Evolutionary conservation across 2,888 invertebrate genomes (phyloP).

Genomic region (Rhynchonema sp.): DNA sequence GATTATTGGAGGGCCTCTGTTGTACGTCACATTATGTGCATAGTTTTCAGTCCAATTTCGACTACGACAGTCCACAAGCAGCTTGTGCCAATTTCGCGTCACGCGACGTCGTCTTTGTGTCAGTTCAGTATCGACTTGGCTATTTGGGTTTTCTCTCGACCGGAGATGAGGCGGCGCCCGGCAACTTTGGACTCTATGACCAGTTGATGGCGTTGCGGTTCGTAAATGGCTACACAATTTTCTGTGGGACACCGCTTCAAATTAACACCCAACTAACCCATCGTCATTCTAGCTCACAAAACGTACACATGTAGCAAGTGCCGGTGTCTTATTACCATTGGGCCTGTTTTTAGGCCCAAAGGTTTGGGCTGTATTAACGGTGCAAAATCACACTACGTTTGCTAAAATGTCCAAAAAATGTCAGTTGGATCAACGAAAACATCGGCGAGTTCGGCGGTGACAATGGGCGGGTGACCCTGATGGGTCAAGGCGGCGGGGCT

Average conservation of each 20-base stretch:
- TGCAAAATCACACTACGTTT: too few species aligned
- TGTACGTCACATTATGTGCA: too few species aligned
- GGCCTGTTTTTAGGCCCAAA: too few species aligned
- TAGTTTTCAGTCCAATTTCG: neutral
- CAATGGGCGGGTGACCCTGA: neutral
- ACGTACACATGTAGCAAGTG: neutral
- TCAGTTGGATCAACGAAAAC: neutral
- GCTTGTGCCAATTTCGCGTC: neutral
- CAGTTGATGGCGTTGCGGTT: neutral
- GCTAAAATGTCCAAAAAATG: too few species aligned
- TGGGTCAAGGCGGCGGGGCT: neutral
- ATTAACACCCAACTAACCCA: neutral
- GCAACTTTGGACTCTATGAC: neutral
- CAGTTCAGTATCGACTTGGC: neutral
- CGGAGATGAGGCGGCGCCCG: neutral
- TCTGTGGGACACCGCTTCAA: neutral
- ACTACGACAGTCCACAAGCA: neutral
- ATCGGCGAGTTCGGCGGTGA: neutral
- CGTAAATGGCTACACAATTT: neutral
- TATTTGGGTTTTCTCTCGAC: neutral
- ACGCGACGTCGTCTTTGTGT: neutral
- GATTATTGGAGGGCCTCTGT: too few species aligned
- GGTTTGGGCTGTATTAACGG: too few species aligned
- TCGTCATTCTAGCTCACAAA: too few species aligned
- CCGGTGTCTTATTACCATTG: neutral